Percentiles rank a stretch among this genome's conserved stretches.
These are phyloP conservation scores for Ophioderma brevispina DNA, from an alignment of 35 echinoderm and acorn worm species.

Conservation along the genomic window DNA sequence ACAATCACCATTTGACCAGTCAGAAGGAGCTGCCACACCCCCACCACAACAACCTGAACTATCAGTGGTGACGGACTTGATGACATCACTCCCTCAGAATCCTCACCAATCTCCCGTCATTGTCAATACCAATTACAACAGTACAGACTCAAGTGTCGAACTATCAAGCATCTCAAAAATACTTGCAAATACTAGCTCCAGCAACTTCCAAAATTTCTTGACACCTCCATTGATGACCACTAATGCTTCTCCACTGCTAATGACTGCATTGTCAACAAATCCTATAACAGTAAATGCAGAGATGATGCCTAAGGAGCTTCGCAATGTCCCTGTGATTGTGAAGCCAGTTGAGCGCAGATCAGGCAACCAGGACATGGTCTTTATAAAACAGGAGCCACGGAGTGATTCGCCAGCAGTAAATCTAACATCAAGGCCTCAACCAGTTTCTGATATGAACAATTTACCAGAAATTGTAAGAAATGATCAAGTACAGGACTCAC, in stretches of 20 bases:
- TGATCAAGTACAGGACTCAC: background rate
- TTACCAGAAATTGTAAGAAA: background rate
- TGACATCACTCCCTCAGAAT: constrained; percentile 27
- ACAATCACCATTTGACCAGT: background rate
- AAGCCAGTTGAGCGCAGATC: background rate
- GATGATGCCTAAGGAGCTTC: background rate
- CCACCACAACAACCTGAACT: background rate
- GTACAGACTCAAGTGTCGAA: constrained; percentile 80
- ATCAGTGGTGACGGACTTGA: background rate
- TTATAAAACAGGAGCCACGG: background rate
- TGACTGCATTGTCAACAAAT: background rate
- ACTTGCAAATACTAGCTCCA: constrained; percentile 80
- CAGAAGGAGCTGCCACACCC: background rate
- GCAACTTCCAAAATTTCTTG: constrained; percentile 81
- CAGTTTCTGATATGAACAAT: too few species aligned
- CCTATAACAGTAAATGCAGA: background rate
- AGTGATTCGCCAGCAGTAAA: too few species aligned
- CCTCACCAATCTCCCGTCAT: background rate
- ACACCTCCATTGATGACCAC: constrained; percentile 27
- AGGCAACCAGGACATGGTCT: background rate
- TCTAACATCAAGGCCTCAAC: too few species aligned
- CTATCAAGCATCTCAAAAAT: constrained; percentile 92
- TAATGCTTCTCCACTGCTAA: background rate
- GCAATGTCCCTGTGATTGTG: background rate
- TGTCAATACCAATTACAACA: background rate